These are phyloP conservation scores for Nemapogon koenigi DNA, from an alignment of 2,888 invertebrate species.

Conservation along the genomic window DNA sequence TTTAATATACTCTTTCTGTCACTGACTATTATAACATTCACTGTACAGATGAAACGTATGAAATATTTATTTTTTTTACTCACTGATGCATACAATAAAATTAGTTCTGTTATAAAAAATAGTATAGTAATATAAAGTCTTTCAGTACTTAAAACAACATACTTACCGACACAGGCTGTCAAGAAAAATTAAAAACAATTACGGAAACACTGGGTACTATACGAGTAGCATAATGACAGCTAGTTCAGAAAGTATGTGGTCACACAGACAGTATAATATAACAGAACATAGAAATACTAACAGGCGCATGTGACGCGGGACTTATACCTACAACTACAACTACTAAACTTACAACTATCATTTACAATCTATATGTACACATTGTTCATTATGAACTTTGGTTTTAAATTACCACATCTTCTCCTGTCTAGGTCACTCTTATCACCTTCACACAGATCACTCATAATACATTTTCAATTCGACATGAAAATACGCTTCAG, in stretches of 20 bases:
- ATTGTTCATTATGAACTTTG: conserved; percentile 63
- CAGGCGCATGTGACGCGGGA: conserved; percentile 36
- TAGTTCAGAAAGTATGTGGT: too few relatives aligned
- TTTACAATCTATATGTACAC: conserved; percentile 53
- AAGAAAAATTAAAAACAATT: too few relatives aligned
- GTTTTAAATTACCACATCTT: conserved; percentile 58
- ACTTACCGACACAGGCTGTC: too few relatives aligned
- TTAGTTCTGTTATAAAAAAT: too few relatives aligned
- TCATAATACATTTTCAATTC: conserved; percentile 57
- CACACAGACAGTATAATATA: too few relatives aligned
- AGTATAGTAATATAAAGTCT: conserved; percentile 63
- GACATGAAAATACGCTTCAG: conserved; percentile 58
- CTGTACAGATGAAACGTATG: conserved; percentile 60
- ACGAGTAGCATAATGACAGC: too few relatives aligned
- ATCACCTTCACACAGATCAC: conserved; percentile 46
- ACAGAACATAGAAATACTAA: too few relatives aligned
- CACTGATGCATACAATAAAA: too few relatives aligned
- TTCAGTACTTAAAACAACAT: too few relatives aligned
- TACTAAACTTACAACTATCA: too few relatives aligned
- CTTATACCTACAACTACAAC: conserved; percentile 43
- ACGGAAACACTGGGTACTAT: too few relatives aligned
- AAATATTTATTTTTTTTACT: too few relatives aligned
- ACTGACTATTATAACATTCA: conserved; percentile 67
- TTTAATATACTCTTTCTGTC: conserved; percentile 64
- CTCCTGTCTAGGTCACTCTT: conserved; percentile 45